phyloP scores from a whole-genome alignment of 2,888 invertebrate species.

The Tinea semifulvella region DNA sequence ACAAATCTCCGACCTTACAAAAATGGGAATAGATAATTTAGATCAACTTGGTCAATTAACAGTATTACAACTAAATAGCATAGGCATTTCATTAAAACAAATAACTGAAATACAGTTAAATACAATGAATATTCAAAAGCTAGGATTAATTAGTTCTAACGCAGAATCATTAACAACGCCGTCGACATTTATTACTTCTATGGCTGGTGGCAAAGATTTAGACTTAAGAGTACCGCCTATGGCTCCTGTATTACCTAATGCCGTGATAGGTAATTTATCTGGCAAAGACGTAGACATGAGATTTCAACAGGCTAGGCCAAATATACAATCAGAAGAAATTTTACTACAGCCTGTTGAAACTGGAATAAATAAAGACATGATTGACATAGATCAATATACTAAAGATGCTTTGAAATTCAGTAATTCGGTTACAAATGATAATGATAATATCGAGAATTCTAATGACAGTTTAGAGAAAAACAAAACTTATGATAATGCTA shows the following conservation, averaged over 20 bases:
- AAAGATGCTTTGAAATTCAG: slow-evolving; percentile 63
- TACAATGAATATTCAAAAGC: slow-evolving; percentile 66
- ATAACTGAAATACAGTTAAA: slow-evolving; percentile 70
- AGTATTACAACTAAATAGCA: slow-evolving; percentile 66
- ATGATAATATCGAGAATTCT: slow-evolving; percentile 53
- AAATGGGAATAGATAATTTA: slow-evolving; percentile 69
- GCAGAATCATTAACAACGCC: slow-evolving; percentile 31
- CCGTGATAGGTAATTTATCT: slow-evolving; percentile 38
- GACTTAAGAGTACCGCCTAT: slow-evolving; percentile 56
- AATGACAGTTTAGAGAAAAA: slow-evolving; percentile 45
- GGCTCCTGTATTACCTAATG: slow-evolving; percentile 30
- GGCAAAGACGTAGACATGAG: slow-evolving; percentile 62
- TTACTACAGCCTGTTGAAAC: slow-evolving; percentile 23
- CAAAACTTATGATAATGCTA: slow-evolving; percentile 27
- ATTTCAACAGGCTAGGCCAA: slow-evolving; percentile 40
- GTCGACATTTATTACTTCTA: slow-evolving; percentile 30
- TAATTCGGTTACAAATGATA: slow-evolving; percentile 56
- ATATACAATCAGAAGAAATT: slow-evolving; percentile 23
- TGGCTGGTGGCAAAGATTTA: slow-evolving; percentile 42
- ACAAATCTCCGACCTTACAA: slow-evolving; percentile 67
- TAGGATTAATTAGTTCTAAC: slow-evolving; percentile 51
- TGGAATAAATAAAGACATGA: slow-evolving; percentile 44
- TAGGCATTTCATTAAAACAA: slow-evolving; percentile 68
- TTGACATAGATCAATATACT: slow-evolving; percentile 63
- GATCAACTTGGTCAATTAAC: slow-evolving; percentile 70